A percentile compares a stretch with the other conserved stretches of the same genome.
Evolutionary conservation across 2,113 vertebrate species (phyloP).

Genomic region (Osmerus mordax): DNA sequence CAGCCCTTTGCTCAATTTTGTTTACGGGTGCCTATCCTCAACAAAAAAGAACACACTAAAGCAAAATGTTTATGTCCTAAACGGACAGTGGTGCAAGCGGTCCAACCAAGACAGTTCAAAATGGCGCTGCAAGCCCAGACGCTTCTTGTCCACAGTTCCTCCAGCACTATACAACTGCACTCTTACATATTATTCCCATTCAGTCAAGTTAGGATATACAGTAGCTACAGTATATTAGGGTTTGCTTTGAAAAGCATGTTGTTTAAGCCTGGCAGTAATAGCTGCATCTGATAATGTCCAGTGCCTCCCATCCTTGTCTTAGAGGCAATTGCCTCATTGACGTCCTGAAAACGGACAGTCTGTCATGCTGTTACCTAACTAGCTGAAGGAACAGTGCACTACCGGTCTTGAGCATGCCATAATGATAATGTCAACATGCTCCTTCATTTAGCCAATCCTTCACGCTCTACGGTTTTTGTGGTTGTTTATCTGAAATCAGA

Average conservation of each 20-base stretch:
- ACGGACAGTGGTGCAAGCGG: no score
- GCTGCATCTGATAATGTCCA: constrained; percentile 14
- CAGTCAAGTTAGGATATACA: not conserved
- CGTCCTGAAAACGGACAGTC: not conserved
- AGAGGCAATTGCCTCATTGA: not conserved
- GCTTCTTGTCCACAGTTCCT: no score
- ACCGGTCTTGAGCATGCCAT: not conserved
- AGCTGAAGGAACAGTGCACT: not conserved
- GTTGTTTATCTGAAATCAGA: constrained; percentile 20
- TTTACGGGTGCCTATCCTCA: no score
- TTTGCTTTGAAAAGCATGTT: no score
- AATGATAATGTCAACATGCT: not conserved
- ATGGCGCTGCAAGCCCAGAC: no score
- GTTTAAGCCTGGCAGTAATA: no score
- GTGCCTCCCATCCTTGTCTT: not conserved
- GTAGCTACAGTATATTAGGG: not conserved
- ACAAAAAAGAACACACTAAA: no score
- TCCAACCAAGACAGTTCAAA: no score
- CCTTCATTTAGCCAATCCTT: not conserved
- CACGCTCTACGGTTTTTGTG: constrained; percentile 1
- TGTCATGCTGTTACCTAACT: not conserved
- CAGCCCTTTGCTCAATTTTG: no score
- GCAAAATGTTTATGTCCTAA: no score
- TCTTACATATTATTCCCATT: no score
- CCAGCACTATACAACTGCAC: no score